These are phyloP conservation scores for Rhagophthalmus giganteus DNA, from an alignment of 2,888 invertebrate genomes.

Conservation along the genomic window DNA sequence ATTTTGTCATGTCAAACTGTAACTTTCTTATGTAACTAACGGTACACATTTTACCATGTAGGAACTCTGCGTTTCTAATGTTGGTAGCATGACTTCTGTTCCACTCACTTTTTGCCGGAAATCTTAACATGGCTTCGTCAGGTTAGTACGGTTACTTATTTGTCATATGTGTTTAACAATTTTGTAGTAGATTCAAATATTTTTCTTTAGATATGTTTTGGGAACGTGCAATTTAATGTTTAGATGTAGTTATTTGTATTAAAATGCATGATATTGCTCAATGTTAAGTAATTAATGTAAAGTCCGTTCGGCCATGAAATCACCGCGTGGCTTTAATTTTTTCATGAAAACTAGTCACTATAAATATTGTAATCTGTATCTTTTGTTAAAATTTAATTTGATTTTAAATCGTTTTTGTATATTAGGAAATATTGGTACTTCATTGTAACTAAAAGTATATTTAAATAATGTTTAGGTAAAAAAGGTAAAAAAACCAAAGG, in stretches of 20 bases:
- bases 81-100: constrained; percentile 1
- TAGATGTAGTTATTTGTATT: too few relatives aligned
- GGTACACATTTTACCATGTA: neutral
- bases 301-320: constrained; percentile 29
- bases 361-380: too few relatives aligned
- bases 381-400: too few relatives aligned
- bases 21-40: neutral
- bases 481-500: constrained; percentile 86
- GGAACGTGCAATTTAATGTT: too few relatives aligned
- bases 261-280: too few relatives aligned
- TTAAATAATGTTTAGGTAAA: constrained; percentile 65
- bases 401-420: too few relatives aligned
- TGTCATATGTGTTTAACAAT: constrained; percentile 53
- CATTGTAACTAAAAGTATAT: too few relatives aligned
- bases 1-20: neutral
- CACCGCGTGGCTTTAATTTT: constrained; percentile 35
- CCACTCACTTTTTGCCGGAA: constrained; percentile 31
- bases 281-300: too few relatives aligned
- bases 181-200: too few relatives aligned
- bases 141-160: constrained; percentile 63
- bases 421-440: too few relatives aligned
- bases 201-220: too few relatives aligned
- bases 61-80: neutral
- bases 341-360: constrained; percentile 8
- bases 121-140: constrained; percentile 72